Evolutionary conservation across 2,113 vertebrate genomes (phyloP), one percentile per base, ranked within the genome.

Genomic region (Albula goreensis): DNA sequence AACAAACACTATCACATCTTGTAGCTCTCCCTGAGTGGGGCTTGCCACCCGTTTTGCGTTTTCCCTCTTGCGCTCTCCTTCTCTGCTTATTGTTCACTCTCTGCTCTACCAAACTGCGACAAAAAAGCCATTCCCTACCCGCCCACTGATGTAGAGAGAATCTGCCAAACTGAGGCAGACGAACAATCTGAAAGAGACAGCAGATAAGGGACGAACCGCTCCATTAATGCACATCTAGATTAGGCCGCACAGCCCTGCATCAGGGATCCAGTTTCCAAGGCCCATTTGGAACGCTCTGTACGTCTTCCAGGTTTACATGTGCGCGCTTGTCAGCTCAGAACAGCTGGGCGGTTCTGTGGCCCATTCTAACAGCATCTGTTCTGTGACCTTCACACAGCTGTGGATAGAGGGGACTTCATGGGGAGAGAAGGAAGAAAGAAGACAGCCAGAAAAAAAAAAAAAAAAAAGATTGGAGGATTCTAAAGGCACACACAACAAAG

Each of bases 401-500:
- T 74, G 11, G n/a, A n/a, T 1, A 31, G 70, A 31, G n/a, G 70
- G 70, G 31, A 10, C 70, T 74, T 74, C 8, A 0, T 17, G 7
- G 15, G 48, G 22, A 49, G 5, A 50, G 41, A 31, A 56, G 25
- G n/a, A 49, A 31, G 5, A 82, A 50, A 49, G 41, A 12, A 51
- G 56, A 51, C 11, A n/a, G n/a, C 48, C 1, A 50, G 13, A 8
- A 19, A 50, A 50, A 81, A 10, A 17, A 50, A 81, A 10, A 17
- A 56, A 31, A 82, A 31, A 56, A 25, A 9, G 4, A 11, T 57
- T 57, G 12, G 22, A 83, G 41, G 15, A 56, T 22, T 66, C 60
- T 11, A 84, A 19, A 57, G 12, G 70, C 60, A 66, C 83, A 84
- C 83, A 74, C 52, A 51, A 74, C 31, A 60, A 56, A 22, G 41